phyloP scores from a whole-genome alignment of 2,888 invertebrate species.

The Papilio elwesi region DNA sequence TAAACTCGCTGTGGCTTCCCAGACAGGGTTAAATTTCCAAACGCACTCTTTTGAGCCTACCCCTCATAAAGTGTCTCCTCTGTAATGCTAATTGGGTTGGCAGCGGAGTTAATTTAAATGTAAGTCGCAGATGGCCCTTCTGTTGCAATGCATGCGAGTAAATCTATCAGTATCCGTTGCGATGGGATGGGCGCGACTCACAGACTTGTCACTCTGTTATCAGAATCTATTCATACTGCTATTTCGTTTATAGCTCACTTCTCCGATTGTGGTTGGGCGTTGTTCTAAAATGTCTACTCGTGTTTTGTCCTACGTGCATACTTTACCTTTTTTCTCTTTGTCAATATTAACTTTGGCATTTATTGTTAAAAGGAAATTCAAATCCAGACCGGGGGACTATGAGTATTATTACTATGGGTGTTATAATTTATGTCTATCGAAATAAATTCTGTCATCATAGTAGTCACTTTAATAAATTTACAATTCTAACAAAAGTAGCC shows the following conservation, averaged over 20 bases:
- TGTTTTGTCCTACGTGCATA: not conserved
- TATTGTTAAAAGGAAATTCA: not conserved
- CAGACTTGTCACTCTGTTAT: constrained; percentile 65
- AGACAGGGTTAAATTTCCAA: constrained; percentile 44
- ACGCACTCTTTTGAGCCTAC: constrained; percentile 37
- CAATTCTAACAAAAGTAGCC: constrained; percentile 24
- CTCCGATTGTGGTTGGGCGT: not conserved
- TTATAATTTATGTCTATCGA: constrained; percentile 19
- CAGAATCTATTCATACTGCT: constrained; percentile 41
- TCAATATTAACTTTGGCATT: constrained; percentile 1
- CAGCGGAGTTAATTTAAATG: constrained; percentile 43
- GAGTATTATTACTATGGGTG: constrained; percentile 23
- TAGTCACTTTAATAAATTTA: constrained; percentile 29
- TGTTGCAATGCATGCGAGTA: constrained; percentile 44
- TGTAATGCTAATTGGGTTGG: constrained; percentile 35
- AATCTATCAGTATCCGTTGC: constrained; percentile 53
- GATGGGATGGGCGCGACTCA: constrained; percentile 68
- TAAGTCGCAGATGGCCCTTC: constrained; percentile 42
- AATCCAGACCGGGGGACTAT: constrained; percentile 20
- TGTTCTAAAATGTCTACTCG: constrained; percentile 1
- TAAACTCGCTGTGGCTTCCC: constrained; percentile 47
- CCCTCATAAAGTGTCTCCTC: constrained; percentile 29
- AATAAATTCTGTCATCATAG: constrained; percentile 30
- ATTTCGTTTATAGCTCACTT: constrained; percentile 10
- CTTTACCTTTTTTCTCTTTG: constrained; percentile 39